A percentile compares a stretch with the other conserved stretches of the same genome.
Conservation (phyloP, 2,113 vertebrate genomes). For the Ellobius talpinus region DNA sequence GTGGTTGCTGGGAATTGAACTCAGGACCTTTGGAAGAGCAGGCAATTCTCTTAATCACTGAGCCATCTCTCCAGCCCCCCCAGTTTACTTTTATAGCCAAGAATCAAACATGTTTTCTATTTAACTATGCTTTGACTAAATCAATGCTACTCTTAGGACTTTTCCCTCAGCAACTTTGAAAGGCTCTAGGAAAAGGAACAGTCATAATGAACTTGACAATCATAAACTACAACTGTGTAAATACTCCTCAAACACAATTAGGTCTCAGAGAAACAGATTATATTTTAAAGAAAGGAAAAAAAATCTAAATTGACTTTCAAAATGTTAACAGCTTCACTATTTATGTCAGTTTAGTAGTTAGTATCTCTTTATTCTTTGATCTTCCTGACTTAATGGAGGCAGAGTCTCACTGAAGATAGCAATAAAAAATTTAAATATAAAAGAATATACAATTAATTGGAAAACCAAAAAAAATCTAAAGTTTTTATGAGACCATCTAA, state of each 20-base stretch:
- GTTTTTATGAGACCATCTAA: constrained; percentile 23
- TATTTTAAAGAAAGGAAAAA: not conserved
- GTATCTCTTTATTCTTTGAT: constrained; percentile 10
- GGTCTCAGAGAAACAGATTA: not conserved
- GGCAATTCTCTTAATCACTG: no score
- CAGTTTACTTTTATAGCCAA: constrained; percentile 24
- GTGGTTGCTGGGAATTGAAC: no score
- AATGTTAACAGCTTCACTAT: constrained; percentile 11
- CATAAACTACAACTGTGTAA: constrained; percentile 27
- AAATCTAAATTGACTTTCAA: constrained; percentile 53
- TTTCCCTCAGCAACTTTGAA: constrained; percentile 27
- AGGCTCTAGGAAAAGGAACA: constrained; percentile 31
- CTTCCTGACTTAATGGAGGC: constrained; percentile 15
- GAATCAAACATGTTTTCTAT: constrained; percentile 35
- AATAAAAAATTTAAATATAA: constrained; percentile 16
- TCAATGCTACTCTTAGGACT: not conserved
- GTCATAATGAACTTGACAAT: constrained; percentile 8
- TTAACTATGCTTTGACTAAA: constrained; percentile 33
- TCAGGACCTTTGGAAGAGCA: no score
- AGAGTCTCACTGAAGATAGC: constrained; percentile 44
- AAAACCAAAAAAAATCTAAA: constrained; percentile 34
- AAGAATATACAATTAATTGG: constrained; percentile 54
- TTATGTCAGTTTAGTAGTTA: constrained; percentile 6
- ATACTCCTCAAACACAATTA: constrained; percentile 36
- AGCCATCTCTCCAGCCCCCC: no score